Base-by-base conservation (phyloP, 2,888 invertebrate genomes). In the Suillia variegata region DNA sequence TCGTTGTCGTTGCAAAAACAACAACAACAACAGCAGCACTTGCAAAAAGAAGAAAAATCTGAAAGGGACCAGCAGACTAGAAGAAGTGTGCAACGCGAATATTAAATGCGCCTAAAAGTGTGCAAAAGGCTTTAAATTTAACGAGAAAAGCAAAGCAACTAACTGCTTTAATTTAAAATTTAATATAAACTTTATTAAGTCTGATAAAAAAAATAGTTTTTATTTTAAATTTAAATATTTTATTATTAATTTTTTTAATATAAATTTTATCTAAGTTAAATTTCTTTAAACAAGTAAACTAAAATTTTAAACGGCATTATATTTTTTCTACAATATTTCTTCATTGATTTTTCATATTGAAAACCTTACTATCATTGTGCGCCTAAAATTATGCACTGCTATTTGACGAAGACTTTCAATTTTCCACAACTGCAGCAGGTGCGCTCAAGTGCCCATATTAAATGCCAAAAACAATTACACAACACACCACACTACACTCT, bases 61-160 rank as follows among this genome's bases (percentile, higher is more conserved):
- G 55, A 64, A 70, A 69, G 57, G 70, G 68, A 49, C 62, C 70
- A 70, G 67, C 64, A 70, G 70, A 71, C 70, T 71, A 70, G 71
- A 71, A 70, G 70, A 67, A 62, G 70, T 61, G 62, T 42, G 58
- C 17, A 45, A 45, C 45, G 20, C 3, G 38, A 10, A 38, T 45
- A 18, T 4, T 3, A 20, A 45, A 45, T 18, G 20, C 45, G 18
- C 18, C 17, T 17, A 18, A 45, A 45, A n/a, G n/a, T 38, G 15
- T 38, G n/a, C 31, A 31, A 31, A 31, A n/a, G 31, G 6, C 12
- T 31, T 31, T 31, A 31, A 31, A n/a, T n/a, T n/a, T n/a, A n/a
- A n/a, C n/a, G n/a, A n/a, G n/a, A n/a, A n/a, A n/a, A n/a, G n/a
- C n/a, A n/a, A n/a, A n/a, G n/a, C n/a, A n/a, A n/a, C n/a, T n/a